Base-by-base conservation (phyloP, 30 jellyfish, hydroid and myxozoan species). In the Turritopsis rubra region DNA sequence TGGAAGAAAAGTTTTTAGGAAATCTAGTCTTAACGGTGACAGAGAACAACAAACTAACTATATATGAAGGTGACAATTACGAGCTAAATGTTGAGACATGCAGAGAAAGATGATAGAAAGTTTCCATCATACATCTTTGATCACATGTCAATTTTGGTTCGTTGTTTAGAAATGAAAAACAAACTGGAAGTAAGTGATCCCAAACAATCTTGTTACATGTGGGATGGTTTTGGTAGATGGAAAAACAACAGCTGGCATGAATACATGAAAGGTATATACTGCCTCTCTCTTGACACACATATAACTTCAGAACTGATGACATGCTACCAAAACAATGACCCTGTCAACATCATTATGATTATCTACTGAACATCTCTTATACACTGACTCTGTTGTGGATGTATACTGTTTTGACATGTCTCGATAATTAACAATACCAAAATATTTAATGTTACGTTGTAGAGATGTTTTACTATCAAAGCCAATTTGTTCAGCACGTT, bases 191-290 rank as follows among this genome's bases (percentile, higher is more conserved):
- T 9, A 8, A 75, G 18, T 21, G 8, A 22, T n/a, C 95, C 96
- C 53, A 79, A 79, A 27, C 90, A 91, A n/a, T 23, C 92, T 4
- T 93, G 97, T 89, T 66, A 84, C 85, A 84, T 93, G 88, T 84
- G 95, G 97, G 96, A 93, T 81, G 97, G 97, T 4, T 93, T 83
- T 54, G 99, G 99, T 19, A 66, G 90, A 71, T 93, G 99, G 99
- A 53, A 52, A 8, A 65, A 85, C 73, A 54, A 19, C 0, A 54
- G 9, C 0, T 93, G 99, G 99, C 66, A 24, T 29, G 88, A 86
- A 65, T 79, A 85, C 54, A n/a, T 84, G 16, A 22, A 81, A 85
- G 90, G 99, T 93, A 75, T 65, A 79, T 0, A 90, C 60, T 41
- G n/a, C n/a, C n/a, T n/a, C n/a, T n/a, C n/a, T n/a, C n/a, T n/a